Evolutionary conservation across 2,888 invertebrate genomes (phyloP).

Genomic region (Piscicola geometra): DNA sequence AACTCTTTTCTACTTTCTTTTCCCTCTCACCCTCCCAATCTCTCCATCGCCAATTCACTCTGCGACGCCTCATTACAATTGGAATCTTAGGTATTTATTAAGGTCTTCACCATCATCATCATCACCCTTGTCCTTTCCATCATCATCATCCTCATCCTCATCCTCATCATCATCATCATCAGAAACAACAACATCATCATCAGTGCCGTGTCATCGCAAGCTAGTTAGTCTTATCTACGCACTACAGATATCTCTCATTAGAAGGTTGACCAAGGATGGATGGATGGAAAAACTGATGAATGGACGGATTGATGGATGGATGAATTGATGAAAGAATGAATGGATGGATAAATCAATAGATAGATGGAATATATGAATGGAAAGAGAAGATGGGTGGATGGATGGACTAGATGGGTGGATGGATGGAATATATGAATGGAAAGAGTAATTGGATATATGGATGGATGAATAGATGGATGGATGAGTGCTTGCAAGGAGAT

Average conservation of each 20-base stretch:
- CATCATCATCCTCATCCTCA: neutral
- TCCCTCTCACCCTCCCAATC: conserved; percentile 34
- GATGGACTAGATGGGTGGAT: neutral
- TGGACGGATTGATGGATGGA: neutral
- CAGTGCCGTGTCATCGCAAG: neutral
- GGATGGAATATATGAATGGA: neutral
- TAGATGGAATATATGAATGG: conserved; percentile 11
- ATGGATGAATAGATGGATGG: conserved; percentile 15
- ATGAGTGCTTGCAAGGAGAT: neutral
- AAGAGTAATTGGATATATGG: neutral
- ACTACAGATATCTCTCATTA: no score
- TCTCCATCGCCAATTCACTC: neutral
- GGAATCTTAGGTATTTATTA: no score
- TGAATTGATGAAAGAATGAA: neutral
- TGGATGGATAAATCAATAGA: neutral
- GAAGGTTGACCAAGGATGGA: no score
- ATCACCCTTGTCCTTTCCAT: neutral
- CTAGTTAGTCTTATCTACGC: conserved; percentile 1
- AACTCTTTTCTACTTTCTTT: conserved; percentile 22
- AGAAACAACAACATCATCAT: neutral
- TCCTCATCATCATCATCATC: conserved; percentile 16
- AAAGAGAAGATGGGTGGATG: neutral
- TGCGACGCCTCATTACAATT: neutral
- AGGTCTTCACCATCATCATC: conserved; percentile 9
- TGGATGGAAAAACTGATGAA: no score